Conservation (phyloP, 2,888 invertebrate species). For the Eristalinus sepulchralis region DNA sequence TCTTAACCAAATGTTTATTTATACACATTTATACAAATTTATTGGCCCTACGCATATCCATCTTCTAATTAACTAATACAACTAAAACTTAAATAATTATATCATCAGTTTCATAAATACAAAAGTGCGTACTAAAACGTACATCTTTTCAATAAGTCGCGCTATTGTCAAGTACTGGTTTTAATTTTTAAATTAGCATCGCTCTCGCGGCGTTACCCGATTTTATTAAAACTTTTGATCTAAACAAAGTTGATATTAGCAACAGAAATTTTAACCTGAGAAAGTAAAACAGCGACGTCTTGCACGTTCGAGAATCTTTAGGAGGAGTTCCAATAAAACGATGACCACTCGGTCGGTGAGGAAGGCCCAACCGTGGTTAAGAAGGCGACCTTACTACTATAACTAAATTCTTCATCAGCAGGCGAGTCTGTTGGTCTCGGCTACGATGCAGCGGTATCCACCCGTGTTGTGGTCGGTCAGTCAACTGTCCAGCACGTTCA, state of each 20-base stretch:
- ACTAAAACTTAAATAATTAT: conserved; percentile 54
- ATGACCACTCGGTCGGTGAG: background rate
- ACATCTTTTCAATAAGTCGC: conserved; percentile 55
- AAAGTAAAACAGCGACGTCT: background rate
- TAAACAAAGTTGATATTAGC: background rate
- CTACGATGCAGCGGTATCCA: conserved; percentile 17
- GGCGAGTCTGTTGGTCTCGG: conserved; percentile 15
- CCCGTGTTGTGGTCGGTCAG: conserved; percentile 20
- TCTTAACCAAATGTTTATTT: conserved; percentile 37
- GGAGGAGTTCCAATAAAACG: background rate
- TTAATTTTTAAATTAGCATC: background rate
- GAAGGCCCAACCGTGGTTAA: conserved; percentile 2
- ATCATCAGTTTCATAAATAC: conserved; percentile 62
- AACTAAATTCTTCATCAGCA: conserved; percentile 35
- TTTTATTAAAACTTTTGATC: background rate
- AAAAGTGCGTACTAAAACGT: conserved; percentile 68
- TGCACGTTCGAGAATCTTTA: conserved; percentile 3
- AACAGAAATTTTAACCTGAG: background rate
- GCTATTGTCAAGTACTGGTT: conserved; percentile 8
- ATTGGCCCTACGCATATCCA: conserved; percentile 16
- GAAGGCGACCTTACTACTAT: conserved; percentile 46
- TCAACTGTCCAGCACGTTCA: conserved; percentile 29
- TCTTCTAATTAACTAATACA: conserved; percentile 42
- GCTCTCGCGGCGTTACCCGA: background rate
- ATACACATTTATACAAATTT: conserved; percentile 40